Evolutionary conservation across 2,113 vertebrate species (phyloP).

Genomic region (Phainopepla nitens): DNA sequence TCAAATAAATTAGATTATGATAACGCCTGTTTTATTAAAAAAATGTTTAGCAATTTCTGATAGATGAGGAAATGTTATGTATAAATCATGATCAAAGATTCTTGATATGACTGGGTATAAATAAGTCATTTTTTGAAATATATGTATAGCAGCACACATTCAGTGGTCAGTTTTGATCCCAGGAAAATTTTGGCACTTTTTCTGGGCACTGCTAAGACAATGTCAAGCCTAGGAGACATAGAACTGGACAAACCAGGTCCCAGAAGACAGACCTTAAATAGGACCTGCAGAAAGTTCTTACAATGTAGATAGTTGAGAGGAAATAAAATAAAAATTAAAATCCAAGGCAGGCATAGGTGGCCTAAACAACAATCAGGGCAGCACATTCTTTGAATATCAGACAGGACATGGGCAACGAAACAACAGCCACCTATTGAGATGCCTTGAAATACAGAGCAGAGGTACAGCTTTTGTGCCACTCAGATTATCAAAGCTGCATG

Average conservation of each 20-base stretch:
- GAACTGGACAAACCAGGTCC: neutral
- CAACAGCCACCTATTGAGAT: neutral
- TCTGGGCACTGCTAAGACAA: neutral
- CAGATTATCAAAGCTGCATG: neutral
- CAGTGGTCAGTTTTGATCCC: neutral
- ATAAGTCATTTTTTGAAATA: neutral
- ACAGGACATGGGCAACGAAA: neutral
- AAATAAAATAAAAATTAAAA: neutral
- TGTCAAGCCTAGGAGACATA: neutral
- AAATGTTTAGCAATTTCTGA: neutral
- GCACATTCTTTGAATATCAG: neutral
- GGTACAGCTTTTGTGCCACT: neutral
- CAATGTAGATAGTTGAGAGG: fast-evolving
- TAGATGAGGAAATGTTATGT: neutral
- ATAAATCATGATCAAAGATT: neutral
- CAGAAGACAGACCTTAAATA: neutral
- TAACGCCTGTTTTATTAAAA: neutral
- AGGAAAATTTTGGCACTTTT: neutral
- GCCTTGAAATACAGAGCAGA: neutral
- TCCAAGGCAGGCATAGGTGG: neutral
- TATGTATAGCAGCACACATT: neutral
- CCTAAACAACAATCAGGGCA: neutral
- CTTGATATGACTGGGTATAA: neutral
- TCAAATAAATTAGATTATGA: neutral
- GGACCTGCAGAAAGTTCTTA: neutral